Conservation (phyloP, 2,797 vertebrate species). For the Scolopax rusticola region DNA sequence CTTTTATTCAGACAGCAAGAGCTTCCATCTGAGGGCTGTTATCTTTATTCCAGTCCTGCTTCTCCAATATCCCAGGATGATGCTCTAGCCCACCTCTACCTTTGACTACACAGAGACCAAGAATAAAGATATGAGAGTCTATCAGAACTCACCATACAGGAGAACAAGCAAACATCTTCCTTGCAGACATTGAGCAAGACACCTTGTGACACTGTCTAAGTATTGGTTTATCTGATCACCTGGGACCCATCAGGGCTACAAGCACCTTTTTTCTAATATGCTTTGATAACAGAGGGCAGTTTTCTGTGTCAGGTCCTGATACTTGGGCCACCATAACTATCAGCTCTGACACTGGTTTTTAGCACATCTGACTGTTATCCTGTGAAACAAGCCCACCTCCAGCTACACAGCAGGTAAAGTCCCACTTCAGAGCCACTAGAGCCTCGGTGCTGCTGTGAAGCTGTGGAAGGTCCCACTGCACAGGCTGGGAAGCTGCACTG, state of each 20-base stretch:
- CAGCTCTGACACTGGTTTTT: not conserved
- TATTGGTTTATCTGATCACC: not conserved
- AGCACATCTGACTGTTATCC: not conserved
- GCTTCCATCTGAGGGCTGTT: not conserved
- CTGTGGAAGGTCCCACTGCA: rapidly evolving
- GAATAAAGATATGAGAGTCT: not conserved
- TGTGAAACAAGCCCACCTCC: not conserved
- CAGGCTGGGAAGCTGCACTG: not conserved
- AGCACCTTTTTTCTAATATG: not conserved
- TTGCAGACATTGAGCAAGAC: not conserved
- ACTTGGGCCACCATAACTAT: not conserved
- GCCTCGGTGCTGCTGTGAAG: not conserved
- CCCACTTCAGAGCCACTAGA: not conserved
- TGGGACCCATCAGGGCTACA: not conserved
- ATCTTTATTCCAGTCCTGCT: not conserved
- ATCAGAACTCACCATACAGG: not conserved
- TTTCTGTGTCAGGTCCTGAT: not conserved
- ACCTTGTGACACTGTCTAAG: not conserved
- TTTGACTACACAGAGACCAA: not conserved
- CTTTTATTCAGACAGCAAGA: not conserved
- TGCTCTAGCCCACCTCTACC: not conserved
- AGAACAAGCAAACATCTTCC: not conserved
- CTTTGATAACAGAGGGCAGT: not conserved
- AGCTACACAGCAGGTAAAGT: not conserved
- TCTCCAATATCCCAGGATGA: not conserved